Conservation (phyloP, 2,113 vertebrate species). For the Xiphophorus couchianus region DNA sequence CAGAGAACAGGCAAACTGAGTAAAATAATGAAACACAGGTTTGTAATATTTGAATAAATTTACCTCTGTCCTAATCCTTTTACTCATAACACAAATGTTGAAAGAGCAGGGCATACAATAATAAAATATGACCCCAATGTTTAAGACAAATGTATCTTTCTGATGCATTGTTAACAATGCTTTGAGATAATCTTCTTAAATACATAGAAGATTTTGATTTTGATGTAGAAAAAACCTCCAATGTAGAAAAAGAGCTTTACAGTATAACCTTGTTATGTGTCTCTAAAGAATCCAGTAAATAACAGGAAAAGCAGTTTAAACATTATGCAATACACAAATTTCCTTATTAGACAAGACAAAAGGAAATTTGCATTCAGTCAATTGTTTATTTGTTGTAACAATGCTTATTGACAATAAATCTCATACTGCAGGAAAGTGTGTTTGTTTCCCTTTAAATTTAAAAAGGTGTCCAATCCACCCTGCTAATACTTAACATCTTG, state of each 20-base stretch:
- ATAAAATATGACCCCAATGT: too few species aligned
- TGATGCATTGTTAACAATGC: too few species aligned
- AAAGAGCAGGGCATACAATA: too few species aligned
- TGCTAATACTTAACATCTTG: not conserved
- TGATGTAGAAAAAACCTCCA: too few species aligned
- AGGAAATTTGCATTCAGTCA: not conserved
- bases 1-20: conserved; percentile 9
- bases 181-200: too few species aligned
- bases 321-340: too few species aligned
- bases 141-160: too few species aligned
- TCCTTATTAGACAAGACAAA: too few species aligned
- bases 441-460: too few species aligned
- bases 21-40: conserved; percentile 19
- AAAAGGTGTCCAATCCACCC: not conserved
- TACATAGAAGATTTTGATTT: too few species aligned
- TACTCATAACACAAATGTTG: not conserved
- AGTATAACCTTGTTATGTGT: not conserved
- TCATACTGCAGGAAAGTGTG: not conserved
- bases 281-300: not conserved
- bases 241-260: not conserved
- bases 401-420: too few species aligned
- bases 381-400: not conserved
- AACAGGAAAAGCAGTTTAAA: not conserved
- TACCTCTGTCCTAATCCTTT: not conserved
- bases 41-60: not conserved